Base-by-base conservation (phyloP, 2,888 invertebrate species). In the Mythimna ferrago region DNA sequence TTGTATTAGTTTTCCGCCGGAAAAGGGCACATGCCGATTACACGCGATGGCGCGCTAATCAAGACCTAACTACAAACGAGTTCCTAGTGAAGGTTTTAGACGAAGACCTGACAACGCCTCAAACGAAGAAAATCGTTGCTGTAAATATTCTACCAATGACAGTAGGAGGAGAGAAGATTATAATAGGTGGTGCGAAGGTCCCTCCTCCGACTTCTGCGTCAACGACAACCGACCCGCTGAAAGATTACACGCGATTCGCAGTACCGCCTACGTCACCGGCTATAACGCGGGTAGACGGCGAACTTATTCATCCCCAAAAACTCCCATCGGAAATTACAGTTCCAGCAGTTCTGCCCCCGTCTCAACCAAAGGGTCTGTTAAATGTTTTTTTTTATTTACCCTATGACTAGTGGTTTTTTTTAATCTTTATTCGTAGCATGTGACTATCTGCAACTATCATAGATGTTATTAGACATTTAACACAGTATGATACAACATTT, bases 81-180 rank as follows among this genome's bases (percentile, higher is more conserved):
- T 96, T 96, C 77, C 88, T 96, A 78, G 95, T 96, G n/a, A 94
- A 96, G 88, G 93, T 96, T 78, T 92, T 95, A 73, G 96, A 96
- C 76, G 96, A 96, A 53, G 94, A 94, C 48, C 58, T 92, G 57
- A 81, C 92, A 64, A 89, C 92, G 53, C 69, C 89, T 16, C 88
- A 74, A 26, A 73, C 88, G 16, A 90, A 91, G 62, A 87, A 89
- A 82, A 82, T 95, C 41, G 86, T 92, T 57, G 95, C 94, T 65
- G 87, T 95, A 19, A 95, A 95, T 76, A 94, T 96, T 80, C 89
- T 91, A 72, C 89, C 93, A 4, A 56, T 82, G 21, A 89, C 90
- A 21, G 91, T 89, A 74, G 82, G 82, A 56, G 85, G 69, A 54
- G 93, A 94, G 78, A 94, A 92, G 78, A 93, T 95, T 62, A 93